These are phyloP conservation scores for Himalopsyche anomala DNA, from an alignment of 2,888 invertebrate species.

Conservation along the genomic window DNA sequence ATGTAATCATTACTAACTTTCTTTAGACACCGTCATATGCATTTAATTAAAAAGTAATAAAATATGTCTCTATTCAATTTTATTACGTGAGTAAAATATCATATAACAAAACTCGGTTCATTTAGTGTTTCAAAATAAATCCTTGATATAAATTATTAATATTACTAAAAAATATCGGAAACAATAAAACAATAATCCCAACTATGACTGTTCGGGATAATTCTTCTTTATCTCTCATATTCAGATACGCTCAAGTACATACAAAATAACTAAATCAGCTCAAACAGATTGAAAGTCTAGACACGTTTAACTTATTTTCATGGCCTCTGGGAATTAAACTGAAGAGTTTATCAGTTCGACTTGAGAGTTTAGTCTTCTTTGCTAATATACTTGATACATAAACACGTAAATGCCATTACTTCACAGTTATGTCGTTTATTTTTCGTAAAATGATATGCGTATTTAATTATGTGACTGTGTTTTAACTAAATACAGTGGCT, in stretches of 20 bases:
- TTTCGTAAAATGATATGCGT: not conserved
- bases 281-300: slow-evolving; percentile 7
- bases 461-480: not conserved
- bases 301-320: slow-evolving; percentile 1
- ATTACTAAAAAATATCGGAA: not conserved
- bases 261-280: not conserved
- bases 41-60: too few relatives aligned
- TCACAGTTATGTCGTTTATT: not conserved
- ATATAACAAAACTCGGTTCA: too few relatives aligned
- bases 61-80: too few relatives aligned
- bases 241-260: not conserved
- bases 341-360: not conserved
- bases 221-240: too few relatives aligned
- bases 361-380: not conserved
- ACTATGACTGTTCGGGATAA: too few relatives aligned
- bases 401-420: not conserved
- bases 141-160: not conserved
- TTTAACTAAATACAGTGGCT: too few relatives aligned
- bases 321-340: slow-evolving; percentile 3
- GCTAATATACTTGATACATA: not conserved
- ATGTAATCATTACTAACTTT: too few relatives aligned
- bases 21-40: too few relatives aligned
- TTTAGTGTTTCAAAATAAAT: not conserved
- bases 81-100: too few relatives aligned
- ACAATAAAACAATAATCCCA: not conserved